Conservation (phyloP, 2,888 invertebrate species). For the Metallyticus violacea region DNA sequence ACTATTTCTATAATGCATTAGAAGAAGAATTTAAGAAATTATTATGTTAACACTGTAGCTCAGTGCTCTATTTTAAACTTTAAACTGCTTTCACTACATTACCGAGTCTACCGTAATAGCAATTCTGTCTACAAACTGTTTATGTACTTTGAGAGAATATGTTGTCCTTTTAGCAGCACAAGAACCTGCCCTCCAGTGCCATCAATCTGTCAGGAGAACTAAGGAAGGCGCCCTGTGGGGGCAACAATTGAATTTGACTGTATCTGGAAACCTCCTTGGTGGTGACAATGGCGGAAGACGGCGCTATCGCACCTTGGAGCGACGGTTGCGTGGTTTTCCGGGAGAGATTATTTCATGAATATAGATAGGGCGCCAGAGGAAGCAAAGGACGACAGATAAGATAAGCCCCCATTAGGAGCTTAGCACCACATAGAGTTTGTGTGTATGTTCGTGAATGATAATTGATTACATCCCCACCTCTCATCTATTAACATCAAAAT, state of each 20-base stretch:
- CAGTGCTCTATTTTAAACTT: too few species aligned
- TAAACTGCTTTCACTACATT: too few species aligned
- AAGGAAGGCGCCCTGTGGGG: not conserved
- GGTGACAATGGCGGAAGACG: not conserved
- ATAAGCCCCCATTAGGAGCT: not conserved
- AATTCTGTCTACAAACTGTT: too few species aligned
- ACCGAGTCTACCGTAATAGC: too few species aligned
- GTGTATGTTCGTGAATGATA: not conserved
- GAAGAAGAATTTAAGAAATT: too few species aligned
- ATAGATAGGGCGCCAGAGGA: not conserved
- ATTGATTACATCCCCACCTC: not conserved
- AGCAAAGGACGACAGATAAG: not conserved
- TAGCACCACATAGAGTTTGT: not conserved
- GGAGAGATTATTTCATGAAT: not conserved
- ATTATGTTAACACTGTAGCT: too few species aligned
- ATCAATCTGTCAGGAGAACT: too few species aligned
- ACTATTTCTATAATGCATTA: too few species aligned
- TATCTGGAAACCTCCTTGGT: not conserved
- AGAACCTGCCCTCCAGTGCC: not conserved
- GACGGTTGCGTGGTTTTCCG: not conserved
- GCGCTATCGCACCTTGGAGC: not conserved
- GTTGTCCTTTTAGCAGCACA: not conserved
- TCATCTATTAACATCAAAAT: not conserved
- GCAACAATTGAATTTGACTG: not conserved
- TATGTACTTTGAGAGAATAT: too few species aligned